Conservation (phyloP, 1,140 invertebrate species). For the Aculops lycopersici region DNA sequence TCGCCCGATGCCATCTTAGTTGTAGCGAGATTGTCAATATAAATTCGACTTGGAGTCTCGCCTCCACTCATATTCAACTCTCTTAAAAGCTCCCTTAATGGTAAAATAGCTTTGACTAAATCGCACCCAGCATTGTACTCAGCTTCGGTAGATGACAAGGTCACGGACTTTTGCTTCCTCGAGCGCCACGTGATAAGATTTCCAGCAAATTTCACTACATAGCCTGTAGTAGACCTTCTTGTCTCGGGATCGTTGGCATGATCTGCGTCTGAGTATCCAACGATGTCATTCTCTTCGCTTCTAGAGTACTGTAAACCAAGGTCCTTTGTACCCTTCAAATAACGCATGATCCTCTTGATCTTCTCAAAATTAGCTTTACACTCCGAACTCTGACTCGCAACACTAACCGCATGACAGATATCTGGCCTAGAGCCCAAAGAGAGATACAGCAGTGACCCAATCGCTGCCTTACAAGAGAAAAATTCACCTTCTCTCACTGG, state of each 20-base stretch:
- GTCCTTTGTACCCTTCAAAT: conserved; percentile 12
- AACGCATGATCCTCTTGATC: conserved; percentile 12
- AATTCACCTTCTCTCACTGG: background rate
- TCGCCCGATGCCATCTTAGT: no score
- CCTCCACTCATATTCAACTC: no score
- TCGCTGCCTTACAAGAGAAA: conserved; percentile 7
- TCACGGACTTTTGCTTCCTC: conserved; percentile 15
- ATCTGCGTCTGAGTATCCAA: conserved; percentile 16
- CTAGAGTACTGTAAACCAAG: conserved; percentile 10
- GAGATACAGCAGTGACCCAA: conserved; percentile 7
- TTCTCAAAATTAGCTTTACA: conserved; percentile 10
- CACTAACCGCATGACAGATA: conserved; percentile 9
- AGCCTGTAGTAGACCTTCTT: conserved; percentile 15
- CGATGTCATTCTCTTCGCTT: conserved; percentile 8
- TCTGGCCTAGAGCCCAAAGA: conserved; percentile 9
- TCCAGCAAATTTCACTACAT: conserved; percentile 11
- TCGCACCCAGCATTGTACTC: conserved; percentile 17
- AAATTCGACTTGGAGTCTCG: no score
- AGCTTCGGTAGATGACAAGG: conserved; percentile 16
- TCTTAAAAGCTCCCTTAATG: no score
- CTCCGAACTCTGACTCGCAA: conserved; percentile 7
- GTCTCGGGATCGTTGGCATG: conserved; percentile 12
- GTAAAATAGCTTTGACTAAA: conserved; percentile 14
- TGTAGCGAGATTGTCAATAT: no score
- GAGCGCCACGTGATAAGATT: conserved; percentile 14